Evolutionary conservation across 2,797 vertebrate genomes (phyloP).

Genomic region (Limnodromus scolopaceus): DNA sequence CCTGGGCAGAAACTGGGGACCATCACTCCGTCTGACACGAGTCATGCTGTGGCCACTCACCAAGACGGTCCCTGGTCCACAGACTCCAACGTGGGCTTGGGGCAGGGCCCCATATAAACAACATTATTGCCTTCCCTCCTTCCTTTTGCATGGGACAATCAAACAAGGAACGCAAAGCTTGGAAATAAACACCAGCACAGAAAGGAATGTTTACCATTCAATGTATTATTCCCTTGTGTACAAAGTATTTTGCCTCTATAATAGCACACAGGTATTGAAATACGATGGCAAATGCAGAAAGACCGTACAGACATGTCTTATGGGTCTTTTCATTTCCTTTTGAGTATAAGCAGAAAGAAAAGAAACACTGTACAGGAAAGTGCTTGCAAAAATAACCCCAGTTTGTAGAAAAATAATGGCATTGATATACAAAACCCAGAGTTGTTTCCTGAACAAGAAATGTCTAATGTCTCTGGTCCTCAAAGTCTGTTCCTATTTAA

Average conservation of each 20-base stretch:
- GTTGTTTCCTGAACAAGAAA: constrained; percentile 50
- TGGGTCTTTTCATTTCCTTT: constrained; percentile 38
- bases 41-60: background rate
- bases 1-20: background rate
- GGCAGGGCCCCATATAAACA: background rate
- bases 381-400: constrained; percentile 54
- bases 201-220: constrained; percentile 37
- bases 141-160: background rate
- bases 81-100: background rate
- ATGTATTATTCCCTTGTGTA: constrained; percentile 68
- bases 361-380: constrained; percentile 66
- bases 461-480: constrained; percentile 21
- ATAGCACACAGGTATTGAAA: constrained; percentile 58
- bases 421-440: constrained; percentile 41
- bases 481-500: constrained; percentile 21
- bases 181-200: constrained; percentile 38
- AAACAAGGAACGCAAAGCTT: background rate
- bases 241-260: constrained; percentile 63
- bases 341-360: constrained; percentile 52
- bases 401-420: constrained; percentile 62
- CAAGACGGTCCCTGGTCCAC: background rate
- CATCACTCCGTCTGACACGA: background rate
- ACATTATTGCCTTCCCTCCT: background rate
- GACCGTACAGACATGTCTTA: constrained; percentile 26
- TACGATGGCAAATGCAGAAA: constrained; percentile 43